Evolutionary conservation across 2,888 invertebrate species (phyloP).

Genomic region (Drosophila affinis): DNA sequence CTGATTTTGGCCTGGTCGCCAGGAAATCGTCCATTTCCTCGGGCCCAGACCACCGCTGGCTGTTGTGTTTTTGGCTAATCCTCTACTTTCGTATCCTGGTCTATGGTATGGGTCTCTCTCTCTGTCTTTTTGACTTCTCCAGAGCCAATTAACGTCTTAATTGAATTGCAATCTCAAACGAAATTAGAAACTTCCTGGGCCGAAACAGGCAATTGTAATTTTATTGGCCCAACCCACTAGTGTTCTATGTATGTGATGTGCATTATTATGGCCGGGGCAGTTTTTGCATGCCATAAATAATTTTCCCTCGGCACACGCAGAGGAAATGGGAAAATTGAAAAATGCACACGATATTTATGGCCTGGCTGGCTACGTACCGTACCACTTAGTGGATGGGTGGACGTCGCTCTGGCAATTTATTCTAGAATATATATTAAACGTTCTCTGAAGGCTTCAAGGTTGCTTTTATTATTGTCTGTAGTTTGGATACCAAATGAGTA

Average conservation of each 20-base stretch:
- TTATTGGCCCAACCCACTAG: slow-evolving; percentile 17
- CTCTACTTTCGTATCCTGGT: neutral
- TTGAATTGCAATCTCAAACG: slow-evolving; percentile 66
- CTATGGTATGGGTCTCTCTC: slow-evolving; percentile 5
- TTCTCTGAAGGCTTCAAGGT: neutral
- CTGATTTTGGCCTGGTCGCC: slow-evolving; percentile 1
- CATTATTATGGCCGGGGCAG: slow-evolving; percentile 40
- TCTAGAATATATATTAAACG: slow-evolving; percentile 29
- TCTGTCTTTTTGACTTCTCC: slow-evolving; percentile 37
- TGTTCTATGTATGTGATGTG: slow-evolving; percentile 53
- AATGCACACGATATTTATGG: slow-evolving; percentile 52
- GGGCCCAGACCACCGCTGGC: slow-evolving; percentile 33
- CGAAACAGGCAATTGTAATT: slow-evolving; percentile 54
- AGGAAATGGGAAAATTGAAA: slow-evolving; percentile 52
- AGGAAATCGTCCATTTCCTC: slow-evolving; percentile 71
- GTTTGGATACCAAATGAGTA: neutral
- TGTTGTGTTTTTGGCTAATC: slow-evolving; percentile 38
- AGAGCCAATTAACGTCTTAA: slow-evolving; percentile 70
- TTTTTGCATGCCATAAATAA: slow-evolving; percentile 60
- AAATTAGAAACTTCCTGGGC: slow-evolving; percentile 28
- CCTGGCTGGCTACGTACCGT: slow-evolving; percentile 16
- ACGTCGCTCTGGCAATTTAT: slow-evolving; percentile 20
- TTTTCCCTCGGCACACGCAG: slow-evolving; percentile 37
- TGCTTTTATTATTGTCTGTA: neutral
- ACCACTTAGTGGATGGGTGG: slow-evolving; percentile 18